Evolutionary conservation across 2,888 invertebrate species (phyloP).

Genomic region (Caenorhabditis plicata): DNA sequence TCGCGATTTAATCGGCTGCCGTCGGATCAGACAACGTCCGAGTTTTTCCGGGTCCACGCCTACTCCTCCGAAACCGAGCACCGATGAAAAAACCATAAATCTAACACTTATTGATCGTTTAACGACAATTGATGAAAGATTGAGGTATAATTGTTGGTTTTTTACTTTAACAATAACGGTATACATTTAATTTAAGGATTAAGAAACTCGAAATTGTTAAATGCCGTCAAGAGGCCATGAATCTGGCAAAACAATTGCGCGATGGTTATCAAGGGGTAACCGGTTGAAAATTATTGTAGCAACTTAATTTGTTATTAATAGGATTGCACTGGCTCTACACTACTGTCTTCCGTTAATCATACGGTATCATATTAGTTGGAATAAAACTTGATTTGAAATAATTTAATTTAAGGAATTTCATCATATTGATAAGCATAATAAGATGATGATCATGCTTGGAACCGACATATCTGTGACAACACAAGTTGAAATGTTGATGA

Average conservation of each 20-base stretch:
- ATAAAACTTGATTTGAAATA: not conserved
- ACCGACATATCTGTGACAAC: conserved; percentile 50
- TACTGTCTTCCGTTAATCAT: no score
- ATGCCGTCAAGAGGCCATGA: conserved; percentile 53
- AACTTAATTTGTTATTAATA: no score
- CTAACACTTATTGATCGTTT: conserved; percentile 37
- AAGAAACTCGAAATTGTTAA: conserved; percentile 56
- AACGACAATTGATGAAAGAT: conserved; percentile 39
- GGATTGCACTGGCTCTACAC: no score
- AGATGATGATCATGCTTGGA: conserved; percentile 49
- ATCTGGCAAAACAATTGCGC: conserved; percentile 16
- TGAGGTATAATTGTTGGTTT: conserved; percentile 31
- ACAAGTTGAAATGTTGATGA: conserved; percentile 76
- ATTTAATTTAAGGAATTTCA: not conserved
- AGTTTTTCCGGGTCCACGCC: conserved; percentile 17
- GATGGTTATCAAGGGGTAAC: no score
- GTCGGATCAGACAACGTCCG: conserved; percentile 28
- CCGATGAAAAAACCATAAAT: conserved; percentile 21
- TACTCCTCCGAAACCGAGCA: conserved; percentile 11
- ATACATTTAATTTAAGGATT: conserved; percentile 11
- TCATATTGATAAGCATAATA: conserved; percentile 11
- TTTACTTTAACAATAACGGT: no score
- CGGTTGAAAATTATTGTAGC: no score
- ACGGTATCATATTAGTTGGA: no score
- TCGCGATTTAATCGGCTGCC: conserved; percentile 62